Base-by-base conservation (phyloP, 1,140 invertebrate genomes). In the Drosophila bifasciata region DNA sequence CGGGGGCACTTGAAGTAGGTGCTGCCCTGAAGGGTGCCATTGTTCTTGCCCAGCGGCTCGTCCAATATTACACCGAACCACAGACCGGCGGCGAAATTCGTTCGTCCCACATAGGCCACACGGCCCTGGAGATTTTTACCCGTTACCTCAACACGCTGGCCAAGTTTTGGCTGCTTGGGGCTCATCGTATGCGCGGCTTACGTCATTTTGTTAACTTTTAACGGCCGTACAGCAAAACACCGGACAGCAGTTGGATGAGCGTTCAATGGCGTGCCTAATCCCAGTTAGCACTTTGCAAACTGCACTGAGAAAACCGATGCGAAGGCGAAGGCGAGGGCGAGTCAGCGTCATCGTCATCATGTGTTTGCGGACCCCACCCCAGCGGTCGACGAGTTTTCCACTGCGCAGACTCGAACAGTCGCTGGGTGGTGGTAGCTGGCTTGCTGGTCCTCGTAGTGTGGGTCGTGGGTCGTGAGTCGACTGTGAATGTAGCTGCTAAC, bases 61-160 rank as follows among this genome's bases (percentile, higher is more conserved):
- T 98, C 97, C 49, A 98, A 92, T 71, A 97, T 95, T 2, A 98
- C 94, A 6, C 97, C 97, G 73, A 98, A 94, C 97, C 97, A 98
- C 92, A 96, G 97, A 40, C 97, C 97, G 57, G 94, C 91, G 0
- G 97, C 95, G 92, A 98, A 98, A 55, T 93, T 93, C 0, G 97
- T 97, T 69, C 94, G 93, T 15, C 97, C 97, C 46, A 97, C 93
- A 91, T 95, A 98, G 1, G 97, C 97, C 23, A 98, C 95, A 5
- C 93, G 93, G 1, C 97, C 97, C 79, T 94, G 94, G 49, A 95
- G 94, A 89, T 95, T 95, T 92, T 97, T 97, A 2, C 95, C 96
- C 16, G 93, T 92, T 21, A 97, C 94, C 91, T 96, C 94, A 46
- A 98, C 97, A 40, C 95, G 93, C 89, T 95, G 94, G 7, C 96